Evolutionary conservation across 2,113 vertebrate species (phyloP), one percentile per base, ranked within the genome.

Genomic region (Halcyon senegalensis): DNA sequence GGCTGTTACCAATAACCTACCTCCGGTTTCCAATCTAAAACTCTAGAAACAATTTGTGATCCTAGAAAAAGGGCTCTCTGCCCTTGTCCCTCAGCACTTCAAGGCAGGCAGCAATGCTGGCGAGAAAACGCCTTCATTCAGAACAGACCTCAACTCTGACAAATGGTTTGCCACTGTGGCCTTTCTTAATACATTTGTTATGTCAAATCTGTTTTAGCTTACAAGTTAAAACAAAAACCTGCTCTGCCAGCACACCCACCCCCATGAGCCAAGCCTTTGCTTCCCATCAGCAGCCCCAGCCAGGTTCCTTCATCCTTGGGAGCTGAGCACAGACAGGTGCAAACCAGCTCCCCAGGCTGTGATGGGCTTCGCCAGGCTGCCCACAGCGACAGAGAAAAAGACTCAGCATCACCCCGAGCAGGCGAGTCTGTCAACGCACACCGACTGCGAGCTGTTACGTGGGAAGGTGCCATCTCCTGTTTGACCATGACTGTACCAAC

Each of bases 401-500:
- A 41, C n/a, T 19, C 31, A 2, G 20, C 2, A 15, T 69, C 67
- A 90, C 68, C 44, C 37, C 6, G 51, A 72, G 63, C 83, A 77
- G 67, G 51, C 0, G 0, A 72, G 79, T 59, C 63, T 89, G 83
- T 48, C 94, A 39, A 8, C 0, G 1, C 51, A 58, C 60, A 39
- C 19, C 0, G 0, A 23, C 77, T 51, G 76, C 0, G 2, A 82
- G 46, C 35, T 41, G 62, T 7, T 37, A 2, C 0, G 7, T 35
- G 67, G 84, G 82, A 86, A 88, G 76, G 77, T 83, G 81, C 77
- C 24, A 31, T 16, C 75, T 85, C 85, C 60, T 37, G 25, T 20
- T 1, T 56, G 90, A 67, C 92, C 92, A 59, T 0, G n/a, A 51
- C 69, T 33, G 23, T 9, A 67, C 64, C 63, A 28, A 73, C 31